Evolutionary conservation across 1,140 invertebrate genomes (phyloP).

Genomic region (Eumeta japonica): DNA sequence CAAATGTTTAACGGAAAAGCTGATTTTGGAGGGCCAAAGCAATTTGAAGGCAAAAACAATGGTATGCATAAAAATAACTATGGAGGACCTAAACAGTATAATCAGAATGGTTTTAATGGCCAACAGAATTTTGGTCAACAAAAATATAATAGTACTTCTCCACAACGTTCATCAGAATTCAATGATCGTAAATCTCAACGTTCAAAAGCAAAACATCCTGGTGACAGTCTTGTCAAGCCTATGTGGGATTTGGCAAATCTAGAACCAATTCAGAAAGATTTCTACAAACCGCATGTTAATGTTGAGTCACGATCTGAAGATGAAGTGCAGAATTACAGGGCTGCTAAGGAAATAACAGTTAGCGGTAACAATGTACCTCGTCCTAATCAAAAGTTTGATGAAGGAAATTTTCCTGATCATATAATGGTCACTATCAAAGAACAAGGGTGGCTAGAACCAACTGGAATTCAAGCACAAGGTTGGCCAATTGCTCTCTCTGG

Average conservation of each 20-base stretch:
- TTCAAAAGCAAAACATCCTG: conserved; percentile 69
- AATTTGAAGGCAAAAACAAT: conserved; percentile 9
- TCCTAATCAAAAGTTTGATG: conserved; percentile 85
- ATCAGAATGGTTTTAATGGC: conserved; percentile 29
- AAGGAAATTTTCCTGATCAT: conserved; percentile 84
- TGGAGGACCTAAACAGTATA: conserved; percentile 38
- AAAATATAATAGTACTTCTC: conserved; percentile 23
- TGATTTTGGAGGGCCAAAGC: conserved; percentile 53
- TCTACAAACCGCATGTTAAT: conserved; percentile 83
- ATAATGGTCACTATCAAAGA: conserved; percentile 79
- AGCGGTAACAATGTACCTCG: conserved; percentile 79
- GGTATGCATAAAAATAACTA: conserved; percentile 39
- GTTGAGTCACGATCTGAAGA: conserved; percentile 68
- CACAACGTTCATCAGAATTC: conserved; percentile 31
- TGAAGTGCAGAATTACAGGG: conserved; percentile 74
- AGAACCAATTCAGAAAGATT: conserved; percentile 86
- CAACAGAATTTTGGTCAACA: conserved; percentile 40
- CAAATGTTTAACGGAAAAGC: conserved; percentile 45
- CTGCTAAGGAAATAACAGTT: conserved; percentile 82
- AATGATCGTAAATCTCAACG: conserved; percentile 61
- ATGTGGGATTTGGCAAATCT: conserved; percentile 79
- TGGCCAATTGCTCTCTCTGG: conserved; percentile 93
- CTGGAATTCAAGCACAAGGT: conserved; percentile 83
- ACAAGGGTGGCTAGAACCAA: conserved; percentile 81
- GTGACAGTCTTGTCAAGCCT: conserved; percentile 77